A percentile compares a stretch with the other conserved stretches of the same genome.
Conservation (phyloP, 92 coral and sea anemone genomes). For the Bergia puertoricense region DNA sequence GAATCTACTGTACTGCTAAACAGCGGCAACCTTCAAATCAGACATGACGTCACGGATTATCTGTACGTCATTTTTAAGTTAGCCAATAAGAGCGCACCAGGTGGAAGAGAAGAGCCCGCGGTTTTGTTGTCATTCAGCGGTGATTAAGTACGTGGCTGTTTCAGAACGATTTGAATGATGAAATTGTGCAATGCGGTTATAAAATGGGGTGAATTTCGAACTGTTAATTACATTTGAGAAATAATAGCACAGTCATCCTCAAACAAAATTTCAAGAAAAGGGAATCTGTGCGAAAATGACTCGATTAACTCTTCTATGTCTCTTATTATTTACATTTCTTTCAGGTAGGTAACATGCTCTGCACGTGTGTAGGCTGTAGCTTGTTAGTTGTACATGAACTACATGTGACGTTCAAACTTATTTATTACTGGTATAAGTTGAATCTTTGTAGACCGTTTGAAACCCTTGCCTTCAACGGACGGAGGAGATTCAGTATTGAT, state of each 20-base stretch:
- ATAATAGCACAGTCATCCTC: not conserved
- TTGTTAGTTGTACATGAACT: too few species aligned
- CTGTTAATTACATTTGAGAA: not conserved
- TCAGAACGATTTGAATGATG: constrained; percentile 28
- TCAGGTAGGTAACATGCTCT: constrained; percentile 1
- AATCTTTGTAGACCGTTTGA: too few species aligned
- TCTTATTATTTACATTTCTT: constrained; percentile 14
- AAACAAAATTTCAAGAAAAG: not conserved
- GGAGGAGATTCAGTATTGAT: not conserved
- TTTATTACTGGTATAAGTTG: not conserved
- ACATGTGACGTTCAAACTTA: not conserved
- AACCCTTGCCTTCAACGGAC: not conserved
- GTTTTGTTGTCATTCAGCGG: constrained; percentile 41
- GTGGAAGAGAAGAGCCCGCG: constrained; percentile 28
- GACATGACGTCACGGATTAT: not conserved
- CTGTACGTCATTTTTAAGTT: not conserved
- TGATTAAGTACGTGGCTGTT: constrained; percentile 36
- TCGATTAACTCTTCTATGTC: not conserved
- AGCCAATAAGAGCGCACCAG: constrained; percentile 24
- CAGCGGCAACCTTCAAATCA: constrained; percentile 18
- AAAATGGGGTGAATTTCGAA: not conserved
- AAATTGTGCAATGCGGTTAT: not conserved
- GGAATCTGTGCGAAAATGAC: constrained; percentile 2
- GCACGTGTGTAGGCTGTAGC: constrained; percentile 3
- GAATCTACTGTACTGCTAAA: constrained; percentile 8